Evolutionary conservation across 2,113 vertebrate genomes (phyloP), one percentile per base, ranked within the genome.

Genomic region (Gallinago jamesoni): DNA sequence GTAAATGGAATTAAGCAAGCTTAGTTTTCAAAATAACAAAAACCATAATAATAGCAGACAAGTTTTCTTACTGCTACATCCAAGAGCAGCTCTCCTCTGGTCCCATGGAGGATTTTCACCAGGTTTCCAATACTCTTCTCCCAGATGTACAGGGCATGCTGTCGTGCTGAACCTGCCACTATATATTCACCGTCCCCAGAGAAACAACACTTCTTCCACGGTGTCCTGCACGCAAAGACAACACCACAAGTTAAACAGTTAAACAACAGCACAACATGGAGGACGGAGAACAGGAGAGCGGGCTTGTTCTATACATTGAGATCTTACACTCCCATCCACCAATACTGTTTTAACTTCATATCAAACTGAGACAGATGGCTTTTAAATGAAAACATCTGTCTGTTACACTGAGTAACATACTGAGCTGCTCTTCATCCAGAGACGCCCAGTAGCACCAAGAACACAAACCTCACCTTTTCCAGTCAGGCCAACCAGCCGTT

Each of bases 111-210:
- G 83, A 99, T 99, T 95, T 99, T 99, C 95, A 99, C 99, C 89
- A 99, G 97, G 97, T 99, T 99, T 12, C 99, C 99, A 18, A 99
- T 99, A 96, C 99, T 99, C 94, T 99, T 99, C 97, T 99, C 99
- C 99, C 99, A 99, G 52, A 99, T 99, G 97, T 99, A 99, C 23
- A 99, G 98, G 3, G 99, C 99, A 7, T 99, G 99, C 95, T 99
- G 99, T 13, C 99, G 96, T 16, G 99, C 99, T 0, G 99, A 99
- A 7, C 99, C 99, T 1, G 99, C 99, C 80, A 99, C 99, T 8
- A 99, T 99, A 81, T 99, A 99, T 37, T 99, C 99, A 0, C 99
- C 99, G 6, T 99, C 99, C 17, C 99, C 99, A 1, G 99, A 99
- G 97, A 99, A 99, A 87, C 99, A 99, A 90, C 99, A 99, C 59